A percentile compares a stretch with the other conserved stretches of the same genome.
phyloP scores from a whole-genome alignment of 2,113 vertebrate genomes.

The Mastomys coucha region DNA sequence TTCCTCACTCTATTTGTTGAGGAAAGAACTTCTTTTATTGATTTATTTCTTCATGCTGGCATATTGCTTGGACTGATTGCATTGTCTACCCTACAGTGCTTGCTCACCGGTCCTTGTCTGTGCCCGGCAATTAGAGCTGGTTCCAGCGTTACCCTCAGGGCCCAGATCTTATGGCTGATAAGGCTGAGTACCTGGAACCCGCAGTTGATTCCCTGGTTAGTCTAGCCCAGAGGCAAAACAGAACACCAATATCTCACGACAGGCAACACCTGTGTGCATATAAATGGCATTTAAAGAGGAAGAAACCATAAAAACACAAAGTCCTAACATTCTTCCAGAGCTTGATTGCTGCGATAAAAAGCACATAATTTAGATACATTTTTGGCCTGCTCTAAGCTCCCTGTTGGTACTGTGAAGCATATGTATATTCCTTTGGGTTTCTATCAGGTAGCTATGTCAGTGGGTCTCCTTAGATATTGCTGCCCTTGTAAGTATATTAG shows the following conservation, averaged over 20 bases:
- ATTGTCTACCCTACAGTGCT: slow-evolving; percentile 10
- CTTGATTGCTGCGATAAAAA: slow-evolving; percentile 50
- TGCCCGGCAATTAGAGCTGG: not conserved
- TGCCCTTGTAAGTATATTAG: slow-evolving; percentile 24
- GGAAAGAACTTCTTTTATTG: slow-evolving; percentile 33
- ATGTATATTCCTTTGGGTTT: slow-evolving; percentile 50
- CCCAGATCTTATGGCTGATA: slow-evolving; percentile 49
- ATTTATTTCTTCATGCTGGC: slow-evolving; percentile 1
- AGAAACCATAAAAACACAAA: slow-evolving; percentile 58
- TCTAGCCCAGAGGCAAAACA: slow-evolving; percentile 63
- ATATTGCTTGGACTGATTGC: not conserved
- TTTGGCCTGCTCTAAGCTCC: slow-evolving; percentile 34
- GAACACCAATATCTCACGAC: slow-evolving; percentile 1
- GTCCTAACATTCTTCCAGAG: slow-evolving; percentile 60
- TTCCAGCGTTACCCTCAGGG: slow-evolving; percentile 26
- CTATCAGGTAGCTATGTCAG: slow-evolving; percentile 41
- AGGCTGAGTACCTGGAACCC: slow-evolving; percentile 14
- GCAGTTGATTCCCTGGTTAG: slow-evolving; percentile 25
- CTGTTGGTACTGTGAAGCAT: slow-evolving; percentile 14
- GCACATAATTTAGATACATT: not conserved
- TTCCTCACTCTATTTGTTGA: slow-evolving; percentile 54
- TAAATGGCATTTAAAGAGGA: slow-evolving; percentile 72
- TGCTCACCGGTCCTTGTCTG: slow-evolving; percentile 8
- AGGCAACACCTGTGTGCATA: slow-evolving; percentile 64
- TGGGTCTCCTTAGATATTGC: not conserved